Evolutionary conservation across 2,888 invertebrate genomes (phyloP).

Genomic region (Autographa gamma): DNA sequence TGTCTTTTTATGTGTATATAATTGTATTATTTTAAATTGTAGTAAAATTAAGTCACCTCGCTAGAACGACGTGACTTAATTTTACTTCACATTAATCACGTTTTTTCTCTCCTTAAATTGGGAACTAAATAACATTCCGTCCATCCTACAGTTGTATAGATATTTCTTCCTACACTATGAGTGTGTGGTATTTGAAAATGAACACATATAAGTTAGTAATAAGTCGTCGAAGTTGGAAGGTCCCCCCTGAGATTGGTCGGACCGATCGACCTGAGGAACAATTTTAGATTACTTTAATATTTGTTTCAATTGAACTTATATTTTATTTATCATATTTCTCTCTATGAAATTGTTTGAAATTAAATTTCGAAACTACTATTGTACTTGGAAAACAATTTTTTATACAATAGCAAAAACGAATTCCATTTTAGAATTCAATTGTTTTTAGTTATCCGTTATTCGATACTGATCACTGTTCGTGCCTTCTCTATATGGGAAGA

Average conservation of each 20-base stretch:
- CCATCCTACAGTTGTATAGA: background rate
- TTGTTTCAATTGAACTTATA: constrained; percentile 1
- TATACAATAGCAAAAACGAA: background rate
- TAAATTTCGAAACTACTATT: background rate
- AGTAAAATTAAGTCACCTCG: too few relatives aligned
- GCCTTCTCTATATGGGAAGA: too few relatives aligned
- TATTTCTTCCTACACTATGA: background rate
- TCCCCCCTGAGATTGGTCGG: background rate
- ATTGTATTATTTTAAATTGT: too few relatives aligned
- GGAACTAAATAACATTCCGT: too few relatives aligned
- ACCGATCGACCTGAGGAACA: background rate
- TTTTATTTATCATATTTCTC: background rate
- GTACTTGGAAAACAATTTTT: background rate
- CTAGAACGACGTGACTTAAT: too few relatives aligned
- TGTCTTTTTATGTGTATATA: too few relatives aligned
- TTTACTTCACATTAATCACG: too few relatives aligned
- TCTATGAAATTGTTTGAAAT: background rate
- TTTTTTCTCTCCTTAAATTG: too few relatives aligned
- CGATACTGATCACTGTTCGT: too few relatives aligned
- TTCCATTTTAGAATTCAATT: background rate
- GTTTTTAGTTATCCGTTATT: background rate
- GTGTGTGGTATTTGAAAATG: background rate
- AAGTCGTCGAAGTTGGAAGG: background rate
- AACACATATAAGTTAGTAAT: constrained; percentile 2
- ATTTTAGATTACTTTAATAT: constrained; percentile 4